Base-by-base conservation (phyloP, 2,797 vertebrate species). In the Aplochiton taeniatus region DNA sequence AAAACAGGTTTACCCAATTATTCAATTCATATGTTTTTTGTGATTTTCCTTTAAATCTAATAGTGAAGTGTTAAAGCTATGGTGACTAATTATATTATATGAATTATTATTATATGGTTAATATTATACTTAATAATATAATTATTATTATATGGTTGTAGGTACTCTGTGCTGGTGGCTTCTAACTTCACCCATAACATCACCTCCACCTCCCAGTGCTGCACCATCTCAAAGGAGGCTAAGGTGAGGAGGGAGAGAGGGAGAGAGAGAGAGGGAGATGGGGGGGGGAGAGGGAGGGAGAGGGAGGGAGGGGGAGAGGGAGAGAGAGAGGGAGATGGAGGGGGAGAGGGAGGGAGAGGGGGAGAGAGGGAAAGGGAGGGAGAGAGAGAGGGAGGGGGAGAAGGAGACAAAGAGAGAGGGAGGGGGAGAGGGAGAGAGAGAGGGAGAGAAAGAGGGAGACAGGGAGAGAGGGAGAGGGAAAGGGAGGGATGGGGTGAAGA, bases 181-280 rank as follows among this genome's bases (percentile, higher is more conserved):
- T 96, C 94, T 60, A 91, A 92, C 84, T 96, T 93, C 82, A 93
- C 90, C 19, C 95, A 93, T 87, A 96, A 95, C 76, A 89, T 96
- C 88, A 96, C 95, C 16, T 97, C 96, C 0, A 83, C 93, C 0
- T 95, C 95, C 0, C 90, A 90, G 45, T 97, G 96, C 89, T 97
- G 95, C 78, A 95, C 94, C 86, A 94, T 97, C 85, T 91, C 84
- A 77, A 87, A 90, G 70, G 87, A 89, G 1, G 77, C 83, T 14
- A 92, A 91, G 89, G 90, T 92, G 70, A 6, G 17, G 8, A 10
- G 18, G 8, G 12, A 8, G 14, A 47, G 11, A 17, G 50, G 16
- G 14, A 48, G 4, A 20, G 10, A 44, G 31, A 13, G 41, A 47
- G 52, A 17, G 17, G 52, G 20, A 9, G 3, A 9, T 11, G 47